A percentile compares a stretch with the other conserved stretches of the same genome.
Conservation (phyloP, 2,888 invertebrate genomes). For the Ophion ellenae region DNA sequence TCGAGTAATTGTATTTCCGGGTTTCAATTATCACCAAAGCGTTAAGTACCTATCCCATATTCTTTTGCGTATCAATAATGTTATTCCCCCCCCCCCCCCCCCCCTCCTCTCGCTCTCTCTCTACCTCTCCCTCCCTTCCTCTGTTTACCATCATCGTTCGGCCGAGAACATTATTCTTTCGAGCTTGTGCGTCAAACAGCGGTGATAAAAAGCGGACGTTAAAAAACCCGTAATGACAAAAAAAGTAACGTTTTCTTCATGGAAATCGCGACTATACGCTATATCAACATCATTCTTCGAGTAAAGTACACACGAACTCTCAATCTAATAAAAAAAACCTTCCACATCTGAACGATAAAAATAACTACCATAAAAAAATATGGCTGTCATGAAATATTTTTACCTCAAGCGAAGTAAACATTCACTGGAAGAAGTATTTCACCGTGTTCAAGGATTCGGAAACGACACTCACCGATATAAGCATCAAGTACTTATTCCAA, state of each 20-base stretch:
- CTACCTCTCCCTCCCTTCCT: neutral
- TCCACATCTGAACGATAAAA: neutral
- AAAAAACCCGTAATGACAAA: neutral
- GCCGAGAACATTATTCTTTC: slow-evolving; percentile 6
- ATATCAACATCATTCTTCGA: neutral
- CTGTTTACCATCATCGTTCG: neutral
- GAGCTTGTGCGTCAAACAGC: slow-evolving; percentile 1
- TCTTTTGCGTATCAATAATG: slow-evolving; percentile 14
- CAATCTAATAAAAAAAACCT: neutral
- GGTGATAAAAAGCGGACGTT: neutral
- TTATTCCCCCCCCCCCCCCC: neutral
- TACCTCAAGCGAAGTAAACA: neutral
- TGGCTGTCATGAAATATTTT: no score
- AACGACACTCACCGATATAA: neutral
- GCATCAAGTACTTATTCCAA: no score
- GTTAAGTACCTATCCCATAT: neutral
- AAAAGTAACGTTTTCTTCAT: slow-evolving; percentile 6
- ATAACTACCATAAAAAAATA: neutral
- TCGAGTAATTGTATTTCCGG: neutral
- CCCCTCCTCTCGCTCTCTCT: no score
- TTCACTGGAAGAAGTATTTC: neutral
- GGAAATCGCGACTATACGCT: neutral
- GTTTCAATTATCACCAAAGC: neutral
- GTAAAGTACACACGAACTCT: neutral
- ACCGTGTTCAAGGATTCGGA: neutral